Base-by-base conservation (phyloP, 2,113 vertebrate genomes). In the Atrichornis clamosus region DNA sequence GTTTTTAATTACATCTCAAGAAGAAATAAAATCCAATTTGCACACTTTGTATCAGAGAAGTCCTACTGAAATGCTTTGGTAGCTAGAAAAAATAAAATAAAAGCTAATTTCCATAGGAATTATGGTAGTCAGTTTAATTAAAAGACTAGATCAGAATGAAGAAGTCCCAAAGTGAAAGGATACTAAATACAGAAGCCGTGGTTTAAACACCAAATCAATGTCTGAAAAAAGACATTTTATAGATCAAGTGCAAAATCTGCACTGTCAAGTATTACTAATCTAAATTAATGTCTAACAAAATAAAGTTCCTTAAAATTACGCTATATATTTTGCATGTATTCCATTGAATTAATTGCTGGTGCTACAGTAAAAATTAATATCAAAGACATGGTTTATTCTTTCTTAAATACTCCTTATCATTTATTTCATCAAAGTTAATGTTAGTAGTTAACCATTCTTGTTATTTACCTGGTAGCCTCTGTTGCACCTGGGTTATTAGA, bases 1-100 rank as follows among this genome's bases (percentile, higher is more conserved):
- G 97, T 86, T 98, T 98, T 98, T 98, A 98, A 98, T 98, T 98
- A 98, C 95, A 98, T 97, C 96, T 98, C 96, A 95, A 95, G 96
- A 92, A 96, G 96, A 96, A 98, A 98, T 98, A 98, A 98, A 98
- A 96, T 97, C 96, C 96, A 97, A 97, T 97, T 97, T 96, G 95
- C 96, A 87, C 96, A 97, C 81, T 95, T 97, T 92, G 72, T 97
- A 97, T 98, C 96, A 84, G 94, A 97, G 93, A 97, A 98, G 64
- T 98, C 90, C 70, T 90, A 95, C 96, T 97, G 96, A 97, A 98
- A 97, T 95, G 94, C 96, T 97, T 98, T 96, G 95, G 97, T 97
- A 94, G 96, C 93, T 95, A 83, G 85, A 97, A 97, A 97, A 96
- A 93, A 92, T 91, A 95, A 97, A 97, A 96, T 94, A 97, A 98